These are phyloP conservation scores for Samia ricini DNA, from an alignment of 1,140 invertebrate species.

Conservation along the genomic window DNA sequence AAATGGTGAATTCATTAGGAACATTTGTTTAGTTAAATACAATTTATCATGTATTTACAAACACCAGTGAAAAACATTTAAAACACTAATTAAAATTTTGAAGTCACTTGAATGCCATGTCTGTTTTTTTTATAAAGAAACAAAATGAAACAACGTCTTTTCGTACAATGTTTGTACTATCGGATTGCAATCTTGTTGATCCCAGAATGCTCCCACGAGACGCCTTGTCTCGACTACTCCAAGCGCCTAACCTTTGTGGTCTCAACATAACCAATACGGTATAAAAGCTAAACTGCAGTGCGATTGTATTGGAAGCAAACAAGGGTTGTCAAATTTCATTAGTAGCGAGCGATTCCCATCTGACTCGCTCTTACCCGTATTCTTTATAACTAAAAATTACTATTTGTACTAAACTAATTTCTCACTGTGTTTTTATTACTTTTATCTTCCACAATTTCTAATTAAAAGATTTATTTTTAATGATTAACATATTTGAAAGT, in stretches of 20 bases:
- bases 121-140: neutral
- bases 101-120: neutral
- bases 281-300: neutral
- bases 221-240: neutral
- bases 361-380: too few relatives aligned
- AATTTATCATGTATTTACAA: too few relatives aligned
- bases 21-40: too few relatives aligned
- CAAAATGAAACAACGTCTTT: slow-evolving; percentile 13
- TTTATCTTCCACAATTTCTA: too few relatives aligned
- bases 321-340: too few relatives aligned
- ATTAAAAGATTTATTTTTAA: too few relatives aligned
- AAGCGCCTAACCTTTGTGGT: neutral
- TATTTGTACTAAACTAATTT: too few relatives aligned
- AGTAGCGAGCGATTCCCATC: too few relatives aligned
- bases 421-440: too few relatives aligned
- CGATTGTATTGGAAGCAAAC: neutral
- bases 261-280: neutral
- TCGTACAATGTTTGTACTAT: slow-evolving; percentile 16
- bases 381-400: too few relatives aligned
- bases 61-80: neutral
- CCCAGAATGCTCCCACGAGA: slow-evolving; percentile 10
- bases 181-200: slow-evolving; percentile 16
- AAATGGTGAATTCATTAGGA: too few relatives aligned
- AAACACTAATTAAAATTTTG: neutral
- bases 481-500: too few relatives aligned